phyloP scores from a whole-genome alignment of 2,888 invertebrate genomes.

The Zelleria hepariella region DNA sequence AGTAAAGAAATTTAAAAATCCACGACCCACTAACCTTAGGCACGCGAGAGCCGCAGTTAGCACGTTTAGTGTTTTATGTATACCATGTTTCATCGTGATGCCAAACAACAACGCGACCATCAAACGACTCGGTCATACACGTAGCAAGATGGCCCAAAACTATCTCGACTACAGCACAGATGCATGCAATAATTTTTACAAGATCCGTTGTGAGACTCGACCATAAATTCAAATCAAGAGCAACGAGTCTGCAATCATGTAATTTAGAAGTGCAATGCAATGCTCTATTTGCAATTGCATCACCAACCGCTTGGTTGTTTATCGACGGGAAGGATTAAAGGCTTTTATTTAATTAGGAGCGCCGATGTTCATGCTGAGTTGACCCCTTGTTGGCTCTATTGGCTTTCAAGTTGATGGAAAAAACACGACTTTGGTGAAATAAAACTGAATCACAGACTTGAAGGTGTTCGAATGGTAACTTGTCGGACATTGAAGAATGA shows the following conservation, averaged over 20 bases:
- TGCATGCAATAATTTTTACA: not conserved
- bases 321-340: constrained; percentile 29
- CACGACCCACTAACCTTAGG: not conserved
- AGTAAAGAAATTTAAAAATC: not conserved
- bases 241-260: constrained; percentile 52
- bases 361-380: constrained; percentile 1
- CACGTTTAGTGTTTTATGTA: too few species aligned
- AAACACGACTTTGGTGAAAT: too few species aligned
- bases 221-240: constrained; percentile 61
- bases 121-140: not conserved
- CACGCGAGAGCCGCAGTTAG: not conserved
- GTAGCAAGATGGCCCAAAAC: not conserved
- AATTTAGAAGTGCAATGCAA: constrained; percentile 55
- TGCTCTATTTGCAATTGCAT: constrained; percentile 46
- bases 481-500: too few species aligned
- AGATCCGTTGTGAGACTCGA: constrained; percentile 28
- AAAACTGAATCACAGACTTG: too few species aligned
- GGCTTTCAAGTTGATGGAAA: not conserved
- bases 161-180: not conserved
- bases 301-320: constrained; percentile 33
- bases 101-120: too few species aligned
- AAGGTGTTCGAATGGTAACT: too few species aligned
- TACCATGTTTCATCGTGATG: not conserved
- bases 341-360: constrained; percentile 37
- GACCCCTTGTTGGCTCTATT: not conserved